phyloP scores from a whole-genome alignment of 2,888 invertebrate species.

The Diaphora mendica region DNA sequence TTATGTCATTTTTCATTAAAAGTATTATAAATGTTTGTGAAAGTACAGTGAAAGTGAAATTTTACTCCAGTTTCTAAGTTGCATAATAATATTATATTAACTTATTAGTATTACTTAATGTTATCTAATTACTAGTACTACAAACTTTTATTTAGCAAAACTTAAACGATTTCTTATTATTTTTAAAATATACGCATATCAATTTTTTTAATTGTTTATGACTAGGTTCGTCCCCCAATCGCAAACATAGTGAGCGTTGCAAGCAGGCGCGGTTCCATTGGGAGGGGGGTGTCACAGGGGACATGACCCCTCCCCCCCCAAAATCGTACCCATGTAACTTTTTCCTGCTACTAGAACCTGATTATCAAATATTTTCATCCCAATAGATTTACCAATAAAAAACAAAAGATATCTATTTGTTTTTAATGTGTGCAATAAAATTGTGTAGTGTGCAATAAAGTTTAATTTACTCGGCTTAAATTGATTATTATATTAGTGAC shows the following conservation, averaged over 20 bases:
- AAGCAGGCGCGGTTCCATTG: no score
- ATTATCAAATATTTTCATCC: no score
- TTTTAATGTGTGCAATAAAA: no score
- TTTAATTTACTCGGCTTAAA: no score
- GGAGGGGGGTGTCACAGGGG: no score
- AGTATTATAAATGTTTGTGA: neutral
- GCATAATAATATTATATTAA: neutral
- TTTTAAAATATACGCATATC: neutral
- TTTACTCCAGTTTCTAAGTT: neutral
- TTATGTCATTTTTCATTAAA: neutral
- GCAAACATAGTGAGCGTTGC: neutral
- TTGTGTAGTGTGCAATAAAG: no score
- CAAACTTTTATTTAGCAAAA: neutral
- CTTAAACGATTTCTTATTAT: neutral
- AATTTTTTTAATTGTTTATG: neutral
- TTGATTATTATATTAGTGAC: no score
- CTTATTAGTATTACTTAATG: neutral
- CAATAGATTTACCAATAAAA: no score
- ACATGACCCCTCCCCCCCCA: no score
- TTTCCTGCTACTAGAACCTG: no score
- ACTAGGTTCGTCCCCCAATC: neutral
- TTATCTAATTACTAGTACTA: neutral
- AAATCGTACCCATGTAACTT: no score
- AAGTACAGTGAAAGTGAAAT: constrained; percentile 1
- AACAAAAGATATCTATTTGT: no score